Evolutionary conservation across 1,140 invertebrate genomes (phyloP), one percentile per base, ranked within the genome.

Genomic region (Papilio polytes): DNA sequence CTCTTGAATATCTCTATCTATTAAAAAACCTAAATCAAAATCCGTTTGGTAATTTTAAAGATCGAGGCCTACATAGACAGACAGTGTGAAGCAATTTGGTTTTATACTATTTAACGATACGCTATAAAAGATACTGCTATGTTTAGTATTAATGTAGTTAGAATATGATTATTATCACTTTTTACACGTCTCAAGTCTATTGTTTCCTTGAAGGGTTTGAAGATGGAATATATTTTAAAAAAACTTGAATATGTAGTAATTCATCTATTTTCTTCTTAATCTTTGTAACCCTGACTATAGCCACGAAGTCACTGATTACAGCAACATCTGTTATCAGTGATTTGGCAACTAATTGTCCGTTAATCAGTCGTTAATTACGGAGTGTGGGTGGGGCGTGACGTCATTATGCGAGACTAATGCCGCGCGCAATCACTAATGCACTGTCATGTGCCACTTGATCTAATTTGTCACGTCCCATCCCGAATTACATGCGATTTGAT

Each of bases 291-390:
- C 72, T 20, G 72, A 36, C 10, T 41, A 48, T 18, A 20, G 12
- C 18, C n/a, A 44, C 9, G 8, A 44, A 46, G n/a, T 59, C 51
- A 3, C 51, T 59, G 76, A 59, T 78, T 59, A 78, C 74, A 86
- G 72, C 81, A 66, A 81, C 90, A 88, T 87, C 85, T 89, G 89
- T 87, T 88, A 89, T 90, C 86, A 88, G 82, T 87, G 88, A 90
- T 90, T 88, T 89, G 80, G 81, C 73, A 87, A 81, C 87, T 91
- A 90, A 91, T 92, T 92, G 90, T 90, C 82, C 90, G 88, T 85
- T 91, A 91, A 92, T 92, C 88, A 91, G 88, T 84, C 88, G 83
- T 88, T 90, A 91, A 92, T 92, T 87, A 91, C 85, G 73, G 83
- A 51, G 56, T 80, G 86, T 84, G 83, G 83, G 82, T 80, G 81